Conservation (phyloP, 2,888 invertebrate species). For the Carabus problematicus region DNA sequence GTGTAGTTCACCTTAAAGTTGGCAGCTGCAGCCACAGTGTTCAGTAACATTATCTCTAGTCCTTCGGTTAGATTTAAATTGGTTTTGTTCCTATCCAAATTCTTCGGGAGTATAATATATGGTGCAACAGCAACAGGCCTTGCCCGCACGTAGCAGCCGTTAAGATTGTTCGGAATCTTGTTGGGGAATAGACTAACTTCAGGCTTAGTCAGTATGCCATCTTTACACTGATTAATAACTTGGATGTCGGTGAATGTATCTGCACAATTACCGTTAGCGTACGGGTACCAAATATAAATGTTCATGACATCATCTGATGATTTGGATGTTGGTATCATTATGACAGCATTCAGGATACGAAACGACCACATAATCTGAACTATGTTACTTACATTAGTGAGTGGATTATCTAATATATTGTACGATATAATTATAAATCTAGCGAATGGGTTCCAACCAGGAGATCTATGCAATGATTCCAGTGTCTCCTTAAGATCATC, state of each 20-base stretch:
- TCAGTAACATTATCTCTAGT: conserved; percentile 47
- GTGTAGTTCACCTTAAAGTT: conserved; percentile 49
- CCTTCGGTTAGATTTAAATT: conserved; percentile 45
- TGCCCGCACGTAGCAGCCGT: conserved; percentile 52
- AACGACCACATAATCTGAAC: conserved; percentile 23
- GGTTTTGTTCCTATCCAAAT: conserved; percentile 28
- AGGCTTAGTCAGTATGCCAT: conserved; percentile 44
- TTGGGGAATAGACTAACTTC: conserved; percentile 47
- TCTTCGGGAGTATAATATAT: conserved; percentile 50
- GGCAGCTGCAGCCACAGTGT: conserved; percentile 47
- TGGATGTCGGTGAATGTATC: conserved; percentile 16
- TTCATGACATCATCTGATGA: background rate
- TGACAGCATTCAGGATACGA: conserved; percentile 15
- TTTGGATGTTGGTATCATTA: conserved; percentile 19
- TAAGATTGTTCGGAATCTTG: conserved; percentile 52
- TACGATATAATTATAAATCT: conserved; percentile 28
- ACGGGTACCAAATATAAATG: conserved; percentile 34
- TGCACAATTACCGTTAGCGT: conserved; percentile 23
- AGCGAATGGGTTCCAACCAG: conserved; percentile 30
- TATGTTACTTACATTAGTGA: background rate
- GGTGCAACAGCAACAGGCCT: conserved; percentile 53
- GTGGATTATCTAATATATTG: conserved; percentile 5
- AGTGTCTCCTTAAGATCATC: background rate
- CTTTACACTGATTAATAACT: conserved; percentile 38
- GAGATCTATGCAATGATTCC: background rate